Evolutionary conservation across 1,140 invertebrate genomes (phyloP).

Genomic region (Papilio glaucus): DNA sequence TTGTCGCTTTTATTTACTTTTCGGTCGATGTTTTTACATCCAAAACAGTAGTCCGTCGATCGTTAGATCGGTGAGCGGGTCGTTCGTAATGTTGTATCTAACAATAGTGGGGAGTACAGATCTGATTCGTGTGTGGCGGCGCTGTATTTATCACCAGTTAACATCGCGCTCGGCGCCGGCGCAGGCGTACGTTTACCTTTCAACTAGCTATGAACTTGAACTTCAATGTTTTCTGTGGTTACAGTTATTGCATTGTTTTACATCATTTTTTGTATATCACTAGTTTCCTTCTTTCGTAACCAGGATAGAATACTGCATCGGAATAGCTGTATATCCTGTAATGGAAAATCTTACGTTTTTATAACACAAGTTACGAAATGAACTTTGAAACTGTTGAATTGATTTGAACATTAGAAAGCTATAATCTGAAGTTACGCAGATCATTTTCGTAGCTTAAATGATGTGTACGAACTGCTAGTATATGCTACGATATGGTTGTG

Average conservation of each 20-base stretch:
- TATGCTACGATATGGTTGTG: too few relatives aligned
- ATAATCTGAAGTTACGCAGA: too few relatives aligned
- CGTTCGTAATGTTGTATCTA: constrained; percentile 7
- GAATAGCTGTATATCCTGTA: too few relatives aligned
- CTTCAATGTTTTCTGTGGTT: constrained; percentile 2
- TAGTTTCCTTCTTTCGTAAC: too few relatives aligned
- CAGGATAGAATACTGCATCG: too few relatives aligned
- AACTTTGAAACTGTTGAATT: too few relatives aligned
- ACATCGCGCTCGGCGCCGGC: constrained; percentile 27
- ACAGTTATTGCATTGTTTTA: not conserved
- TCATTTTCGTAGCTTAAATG: too few relatives aligned
- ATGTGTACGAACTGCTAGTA: too few relatives aligned
- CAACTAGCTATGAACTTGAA: constrained; percentile 52
- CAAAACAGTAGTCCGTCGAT: constrained; percentile 18
- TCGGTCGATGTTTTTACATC: constrained; percentile 12
- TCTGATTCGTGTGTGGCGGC: constrained; percentile 30
- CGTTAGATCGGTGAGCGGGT: constrained; percentile 6
- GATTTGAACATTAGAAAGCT: too few relatives aligned
- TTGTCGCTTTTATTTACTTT: constrained; percentile 3
- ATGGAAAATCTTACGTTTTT: too few relatives aligned
- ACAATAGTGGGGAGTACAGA: not conserved
- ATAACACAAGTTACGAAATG: too few relatives aligned
- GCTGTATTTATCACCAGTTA: constrained; percentile 40
- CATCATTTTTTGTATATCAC: too few relatives aligned
- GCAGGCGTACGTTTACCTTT: constrained; percentile 48